Percentiles rank a stretch among this genome's conserved stretches.
These are phyloP conservation scores for Drosophila lowei DNA, from an alignment of 1,140 invertebrate genomes.

Conservation along the genomic window DNA sequence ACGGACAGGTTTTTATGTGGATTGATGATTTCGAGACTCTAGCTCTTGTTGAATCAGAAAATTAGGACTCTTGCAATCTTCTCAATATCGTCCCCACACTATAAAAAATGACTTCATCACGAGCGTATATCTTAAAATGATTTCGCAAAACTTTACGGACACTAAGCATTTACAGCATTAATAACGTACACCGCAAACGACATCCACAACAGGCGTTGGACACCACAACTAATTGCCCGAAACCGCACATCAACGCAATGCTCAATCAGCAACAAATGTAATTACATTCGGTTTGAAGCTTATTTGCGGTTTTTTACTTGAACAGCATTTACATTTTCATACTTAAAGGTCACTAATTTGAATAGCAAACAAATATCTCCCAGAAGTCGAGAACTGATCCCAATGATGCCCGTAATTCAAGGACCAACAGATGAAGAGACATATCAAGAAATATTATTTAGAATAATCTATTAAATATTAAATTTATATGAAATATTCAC, in stretches of 20 bases:
- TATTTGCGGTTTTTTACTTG: constrained; percentile 32
- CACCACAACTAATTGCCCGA: constrained; percentile 18
- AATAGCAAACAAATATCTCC: background rate
- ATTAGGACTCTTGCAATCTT: too few species aligned
- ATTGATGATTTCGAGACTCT: too few species aligned
- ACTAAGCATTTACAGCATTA: background rate
- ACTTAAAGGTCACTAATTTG: background rate
- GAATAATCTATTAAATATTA: too few species aligned
- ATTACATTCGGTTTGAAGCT: constrained; percentile 14
- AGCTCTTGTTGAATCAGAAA: too few species aligned
- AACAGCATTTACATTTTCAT: constrained; percentile 20
- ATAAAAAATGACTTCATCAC: too few species aligned
- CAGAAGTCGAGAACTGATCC: too few species aligned
- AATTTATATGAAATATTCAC: background rate
- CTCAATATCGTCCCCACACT: too few species aligned
- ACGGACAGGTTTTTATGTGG: too few species aligned
- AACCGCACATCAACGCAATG: constrained; percentile 20
- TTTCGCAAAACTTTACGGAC: too few species aligned
- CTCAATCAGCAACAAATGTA: constrained; percentile 24
- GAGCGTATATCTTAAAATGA: too few species aligned
- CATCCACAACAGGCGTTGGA: constrained; percentile 4
- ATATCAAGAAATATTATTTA: too few species aligned
- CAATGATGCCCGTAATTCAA: background rate
- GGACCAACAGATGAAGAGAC: background rate
- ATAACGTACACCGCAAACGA: background rate